These are phyloP conservation scores for Osmerus mordax DNA, from an alignment of 2,113 vertebrate species.

Conservation along the genomic window DNA sequence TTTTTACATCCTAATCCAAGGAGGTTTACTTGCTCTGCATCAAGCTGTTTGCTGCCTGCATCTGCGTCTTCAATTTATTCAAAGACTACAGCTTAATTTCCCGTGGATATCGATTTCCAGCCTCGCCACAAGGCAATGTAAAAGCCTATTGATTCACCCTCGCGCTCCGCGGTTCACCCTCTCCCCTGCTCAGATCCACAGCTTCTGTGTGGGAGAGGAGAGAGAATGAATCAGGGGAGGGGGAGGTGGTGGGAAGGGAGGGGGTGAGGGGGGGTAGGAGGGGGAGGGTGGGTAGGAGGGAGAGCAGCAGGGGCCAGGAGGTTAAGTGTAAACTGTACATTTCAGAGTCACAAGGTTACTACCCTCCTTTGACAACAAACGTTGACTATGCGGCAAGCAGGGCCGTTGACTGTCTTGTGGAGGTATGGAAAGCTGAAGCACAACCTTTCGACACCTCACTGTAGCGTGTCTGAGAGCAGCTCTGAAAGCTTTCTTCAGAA, in stretches of 20 bases:
- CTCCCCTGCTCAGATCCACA: conserved; percentile 24
- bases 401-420: too few relatives aligned
- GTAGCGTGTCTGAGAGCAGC: not conserved
- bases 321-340: not conserved
- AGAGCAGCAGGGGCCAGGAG: not conserved
- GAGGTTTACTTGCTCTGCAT: conserved; percentile 37
- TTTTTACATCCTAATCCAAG: conserved; percentile 45
- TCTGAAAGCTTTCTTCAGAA: not conserved
- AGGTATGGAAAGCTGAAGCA: not conserved
- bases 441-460: not conserved
- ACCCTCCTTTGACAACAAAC: too few relatives aligned
- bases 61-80: conserved; percentile 59
- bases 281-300: not conserved
- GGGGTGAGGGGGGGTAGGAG: not conserved
- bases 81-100: conserved; percentile 64
- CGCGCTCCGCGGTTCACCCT: conserved; percentile 28
- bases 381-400: too few relatives aligned
- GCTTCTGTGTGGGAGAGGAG: conserved; percentile 4
- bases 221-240: not conserved
- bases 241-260: not conserved
- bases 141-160: conserved; percentile 59
- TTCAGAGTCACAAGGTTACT: too few relatives aligned
- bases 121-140: conserved; percentile 47
- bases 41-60: conserved; percentile 36
- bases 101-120: conserved; percentile 60